phyloP scores from a whole-genome alignment of 23 tunicate species.

The Botrylloides violaceus region DNA sequence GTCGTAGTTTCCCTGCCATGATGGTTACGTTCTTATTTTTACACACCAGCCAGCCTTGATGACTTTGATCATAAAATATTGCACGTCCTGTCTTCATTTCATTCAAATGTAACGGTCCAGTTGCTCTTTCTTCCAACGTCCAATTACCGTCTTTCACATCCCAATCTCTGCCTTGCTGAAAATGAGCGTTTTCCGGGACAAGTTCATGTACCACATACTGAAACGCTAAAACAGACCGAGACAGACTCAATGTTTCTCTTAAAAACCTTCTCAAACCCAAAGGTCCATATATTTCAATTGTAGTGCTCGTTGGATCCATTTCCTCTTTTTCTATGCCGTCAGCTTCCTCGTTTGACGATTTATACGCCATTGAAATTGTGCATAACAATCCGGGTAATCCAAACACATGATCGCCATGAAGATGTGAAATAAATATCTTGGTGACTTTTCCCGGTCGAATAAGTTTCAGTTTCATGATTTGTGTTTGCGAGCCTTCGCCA shows the following conservation, averaged over 20 bases:
- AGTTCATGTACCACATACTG: slow-evolving; percentile 95
- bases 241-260: slow-evolving; percentile 61
- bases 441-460: slow-evolving; percentile 66
- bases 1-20: slow-evolving; percentile 61
- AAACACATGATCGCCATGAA: slow-evolving; percentile 97
- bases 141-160: slow-evolving; percentile 59
- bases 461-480: slow-evolving; percentile 67
- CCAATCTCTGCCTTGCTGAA: slow-evolving; percentile 9
- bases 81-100: slow-evolving; percentile 66
- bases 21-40: slow-evolving; percentile 31
- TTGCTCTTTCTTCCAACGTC: slow-evolving; percentile 65
- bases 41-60: slow-evolving; percentile 43
- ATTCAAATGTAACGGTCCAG: slow-evolving; percentile 40
- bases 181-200: slow-evolving; percentile 51
- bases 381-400: slow-evolving; percentile 95
- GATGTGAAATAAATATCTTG: slow-evolving; percentile 87
- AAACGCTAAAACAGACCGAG: slow-evolving; percentile 60
- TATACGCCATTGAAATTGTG: slow-evolving; percentile 83
- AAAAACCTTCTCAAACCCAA: slow-evolving; percentile 65
- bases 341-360: slow-evolving; percentile 29
- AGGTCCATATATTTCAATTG: slow-evolving; percentile 88
- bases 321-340: slow-evolving; percentile 20
- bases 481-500: slow-evolving; percentile 99
- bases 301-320: slow-evolving; percentile 6
- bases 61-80: slow-evolving; percentile 42